phyloP scores from a whole-genome alignment of 2,113 vertebrate genomes.

The Thalassoma bifasciatum region DNA sequence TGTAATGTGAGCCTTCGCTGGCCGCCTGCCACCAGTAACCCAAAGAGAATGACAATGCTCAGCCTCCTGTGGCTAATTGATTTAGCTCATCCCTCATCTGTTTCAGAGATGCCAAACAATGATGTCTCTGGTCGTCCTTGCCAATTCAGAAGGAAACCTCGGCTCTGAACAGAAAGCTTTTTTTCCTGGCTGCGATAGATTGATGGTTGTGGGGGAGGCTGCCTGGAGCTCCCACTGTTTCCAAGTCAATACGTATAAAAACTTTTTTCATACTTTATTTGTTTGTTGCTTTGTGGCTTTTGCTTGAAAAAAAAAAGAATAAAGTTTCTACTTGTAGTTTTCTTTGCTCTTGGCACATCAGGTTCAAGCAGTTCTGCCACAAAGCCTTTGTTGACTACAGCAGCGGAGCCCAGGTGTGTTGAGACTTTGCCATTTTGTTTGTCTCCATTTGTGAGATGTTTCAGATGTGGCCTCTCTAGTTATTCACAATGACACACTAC shows the following conservation, averaged over 20 bases:
- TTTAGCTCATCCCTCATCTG: constrained; percentile 61
- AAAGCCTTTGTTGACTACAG: too few relatives aligned
- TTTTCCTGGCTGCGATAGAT: constrained; percentile 29
- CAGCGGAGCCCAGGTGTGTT: too few relatives aligned
- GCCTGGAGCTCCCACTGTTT: background rate
- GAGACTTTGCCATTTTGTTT: too few relatives aligned
- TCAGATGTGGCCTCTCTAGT: too few relatives aligned
- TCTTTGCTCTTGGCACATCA: background rate
- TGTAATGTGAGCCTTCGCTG: constrained; percentile 31
- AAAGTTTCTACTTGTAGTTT: background rate
- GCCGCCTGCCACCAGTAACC: constrained; percentile 54
- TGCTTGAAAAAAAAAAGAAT: too few relatives aligned
- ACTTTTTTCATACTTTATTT: background rate
- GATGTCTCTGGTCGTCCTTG: constrained; percentile 37
- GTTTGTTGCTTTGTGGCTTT: background rate
- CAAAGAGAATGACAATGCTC: constrained; percentile 55
- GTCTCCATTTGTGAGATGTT: too few relatives aligned
- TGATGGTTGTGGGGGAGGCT: background rate
- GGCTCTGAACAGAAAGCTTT: constrained; percentile 22
- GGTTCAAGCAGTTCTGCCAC: background rate
- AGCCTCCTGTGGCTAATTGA: constrained; percentile 58
- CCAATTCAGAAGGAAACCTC: constrained; percentile 40
- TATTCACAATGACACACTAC: too few relatives aligned
- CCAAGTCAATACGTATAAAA: constrained; percentile 5
- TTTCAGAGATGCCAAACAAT: constrained; percentile 59